These are phyloP conservation scores for Pangasius djambal DNA, from an alignment of 2,797 vertebrate species.

Conservation along the genomic window DNA sequence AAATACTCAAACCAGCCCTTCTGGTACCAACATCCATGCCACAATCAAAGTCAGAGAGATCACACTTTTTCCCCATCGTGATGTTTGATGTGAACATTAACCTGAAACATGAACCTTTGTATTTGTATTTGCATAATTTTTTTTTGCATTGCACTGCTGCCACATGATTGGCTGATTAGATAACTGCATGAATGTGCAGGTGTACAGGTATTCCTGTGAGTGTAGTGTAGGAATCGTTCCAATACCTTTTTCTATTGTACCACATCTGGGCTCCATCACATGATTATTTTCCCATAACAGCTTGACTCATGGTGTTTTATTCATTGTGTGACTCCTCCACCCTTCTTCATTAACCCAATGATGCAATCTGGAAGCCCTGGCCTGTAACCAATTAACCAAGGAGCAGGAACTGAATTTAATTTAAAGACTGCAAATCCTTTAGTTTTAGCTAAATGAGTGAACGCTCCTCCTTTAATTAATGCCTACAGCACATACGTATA, in stretches of 20 bases:
- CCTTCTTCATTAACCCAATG: slow-evolving; percentile 24
- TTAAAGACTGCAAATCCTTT: slow-evolving; percentile 4
- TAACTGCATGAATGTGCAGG: background rate
- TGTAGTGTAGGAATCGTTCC: background rate
- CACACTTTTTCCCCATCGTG: too few species aligned
- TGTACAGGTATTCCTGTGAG: background rate
- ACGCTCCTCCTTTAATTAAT: background rate
- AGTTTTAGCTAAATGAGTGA: background rate
- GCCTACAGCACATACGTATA: background rate
- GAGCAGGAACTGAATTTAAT: background rate
- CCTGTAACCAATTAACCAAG: slow-evolving; percentile 23
- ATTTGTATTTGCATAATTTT: too few species aligned
- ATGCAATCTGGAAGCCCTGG: slow-evolving; percentile 33
- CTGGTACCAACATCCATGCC: background rate
- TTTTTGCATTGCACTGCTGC: too few species aligned
- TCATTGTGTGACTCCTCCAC: background rate
- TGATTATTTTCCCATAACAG: background rate
- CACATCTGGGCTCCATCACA: background rate
- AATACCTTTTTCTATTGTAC: background rate
- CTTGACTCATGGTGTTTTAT: background rate
- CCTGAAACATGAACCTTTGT: too few species aligned
- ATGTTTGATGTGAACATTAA: too few species aligned
- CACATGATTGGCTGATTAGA: background rate
- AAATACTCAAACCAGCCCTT: background rate
- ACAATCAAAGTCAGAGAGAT: background rate